A percentile compares a stretch with the other conserved stretches of the same genome.
Conservation (phyloP, 2,888 invertebrate species). For the Orthonevra nobilis region DNA sequence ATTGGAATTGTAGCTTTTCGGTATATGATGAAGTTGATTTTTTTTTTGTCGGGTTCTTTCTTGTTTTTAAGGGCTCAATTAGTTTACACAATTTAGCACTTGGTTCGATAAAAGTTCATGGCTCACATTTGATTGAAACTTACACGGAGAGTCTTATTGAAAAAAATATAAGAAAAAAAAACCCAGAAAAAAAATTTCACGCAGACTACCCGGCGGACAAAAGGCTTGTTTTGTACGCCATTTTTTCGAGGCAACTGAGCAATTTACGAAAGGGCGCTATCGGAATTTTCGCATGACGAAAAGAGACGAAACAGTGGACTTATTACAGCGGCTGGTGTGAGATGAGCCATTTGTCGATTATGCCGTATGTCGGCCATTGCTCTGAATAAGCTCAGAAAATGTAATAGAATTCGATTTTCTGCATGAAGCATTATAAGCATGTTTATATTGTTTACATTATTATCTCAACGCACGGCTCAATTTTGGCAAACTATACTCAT, state of each 20-base stretch:
- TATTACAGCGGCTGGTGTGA: conserved; percentile 40
- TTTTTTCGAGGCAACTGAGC: conserved; percentile 81
- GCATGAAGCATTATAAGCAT: too few species aligned
- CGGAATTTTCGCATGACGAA: conserved; percentile 31
- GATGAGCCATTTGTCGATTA: conserved; percentile 5
- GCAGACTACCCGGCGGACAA: conserved; percentile 81
- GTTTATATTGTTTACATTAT: too few species aligned
- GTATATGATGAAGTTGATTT: conserved; percentile 9
- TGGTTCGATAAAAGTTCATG: conserved; percentile 1
- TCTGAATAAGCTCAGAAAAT: not conserved
- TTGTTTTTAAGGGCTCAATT: not conserved
- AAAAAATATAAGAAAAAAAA: conserved; percentile 61
- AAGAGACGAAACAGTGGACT: conserved; percentile 25
- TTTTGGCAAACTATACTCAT: too few species aligned
- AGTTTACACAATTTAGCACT: conserved; percentile 51
- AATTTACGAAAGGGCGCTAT: conserved; percentile 53
- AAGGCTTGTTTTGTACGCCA: conserved; percentile 84
- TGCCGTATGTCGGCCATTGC: conserved; percentile 2
- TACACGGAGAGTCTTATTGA: conserved; percentile 58
- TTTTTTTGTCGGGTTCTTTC: conserved; percentile 10
- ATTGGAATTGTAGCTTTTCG: conserved; percentile 37
- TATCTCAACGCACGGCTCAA: too few species aligned
- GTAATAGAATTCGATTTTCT: too few species aligned
- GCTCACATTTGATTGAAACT: conserved; percentile 47
- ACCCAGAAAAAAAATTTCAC: conserved; percentile 61